Percentiles rank a stretch among this genome's conserved stretches.
Evolutionary conservation across 2,797 vertebrate genomes (phyloP).

Genomic region (Mallotus villosus): DNA sequence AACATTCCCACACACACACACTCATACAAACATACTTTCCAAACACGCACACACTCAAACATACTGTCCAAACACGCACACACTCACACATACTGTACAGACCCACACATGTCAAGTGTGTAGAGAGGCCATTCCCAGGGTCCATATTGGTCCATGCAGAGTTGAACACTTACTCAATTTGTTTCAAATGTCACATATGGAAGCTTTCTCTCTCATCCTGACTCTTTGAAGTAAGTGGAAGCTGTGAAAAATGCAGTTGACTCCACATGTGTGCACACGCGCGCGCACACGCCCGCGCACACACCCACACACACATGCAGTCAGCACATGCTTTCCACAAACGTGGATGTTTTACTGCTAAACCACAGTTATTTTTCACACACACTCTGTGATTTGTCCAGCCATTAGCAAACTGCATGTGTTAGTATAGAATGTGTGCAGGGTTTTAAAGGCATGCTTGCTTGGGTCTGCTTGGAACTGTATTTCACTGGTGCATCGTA

Average conservation of each 20-base stretch:
- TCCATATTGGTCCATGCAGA: slow-evolving; percentile 66
- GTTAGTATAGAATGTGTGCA: slow-evolving; percentile 28
- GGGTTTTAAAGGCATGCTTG: not conserved
- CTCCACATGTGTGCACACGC: slow-evolving; percentile 58
- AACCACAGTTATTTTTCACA: slow-evolving; percentile 71
- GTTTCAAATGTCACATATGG: slow-evolving; percentile 83
- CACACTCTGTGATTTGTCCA: slow-evolving; percentile 65
- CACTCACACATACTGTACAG: slow-evolving; percentile 23
- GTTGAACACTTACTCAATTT: slow-evolving; percentile 77
- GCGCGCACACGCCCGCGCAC: slow-evolving; percentile 20
- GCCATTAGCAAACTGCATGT: slow-evolving; percentile 64
- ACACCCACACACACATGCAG: slow-evolving; percentile 22
- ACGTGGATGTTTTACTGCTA: slow-evolving; percentile 64
- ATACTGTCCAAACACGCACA: slow-evolving; percentile 7
- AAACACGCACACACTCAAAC: slow-evolving; percentile 10
- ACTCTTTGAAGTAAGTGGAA: slow-evolving; percentile 71
- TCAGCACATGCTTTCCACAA: slow-evolving; percentile 50
- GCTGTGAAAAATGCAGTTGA: slow-evolving; percentile 73
- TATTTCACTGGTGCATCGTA: not conserved
- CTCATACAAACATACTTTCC: not conserved
- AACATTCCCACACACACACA: not conserved
- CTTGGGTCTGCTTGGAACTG: not conserved
- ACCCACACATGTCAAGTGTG: slow-evolving; percentile 22
- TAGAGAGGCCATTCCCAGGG: slow-evolving; percentile 49
- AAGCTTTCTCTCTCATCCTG: slow-evolving; percentile 76